Percentiles rank a stretch among this genome's conserved stretches.
Conservation (phyloP, 2,888 invertebrate species). For the Phengaris alcon region DNA sequence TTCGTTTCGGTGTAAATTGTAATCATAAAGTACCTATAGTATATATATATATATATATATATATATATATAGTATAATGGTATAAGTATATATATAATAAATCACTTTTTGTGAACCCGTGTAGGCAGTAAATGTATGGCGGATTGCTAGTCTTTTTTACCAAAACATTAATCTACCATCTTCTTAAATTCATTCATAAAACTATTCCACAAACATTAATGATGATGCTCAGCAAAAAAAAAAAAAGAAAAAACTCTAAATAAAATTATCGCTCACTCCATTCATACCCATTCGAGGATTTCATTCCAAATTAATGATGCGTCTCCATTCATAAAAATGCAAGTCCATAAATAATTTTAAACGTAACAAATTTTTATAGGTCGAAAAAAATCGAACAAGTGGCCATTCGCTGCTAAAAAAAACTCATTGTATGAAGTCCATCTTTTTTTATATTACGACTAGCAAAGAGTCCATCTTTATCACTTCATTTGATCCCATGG, state of each 20-base stretch:
- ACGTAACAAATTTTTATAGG: constrained; percentile 75
- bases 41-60: too few relatives aligned
- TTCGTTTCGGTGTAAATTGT: too few relatives aligned
- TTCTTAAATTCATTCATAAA: constrained; percentile 1
- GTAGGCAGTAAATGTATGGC: too few relatives aligned
- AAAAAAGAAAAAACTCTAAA: background rate
- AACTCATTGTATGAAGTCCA: constrained; percentile 54
- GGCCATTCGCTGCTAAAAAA: constrained; percentile 52
- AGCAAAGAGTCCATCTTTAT: constrained; percentile 51
- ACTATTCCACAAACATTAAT: background rate
- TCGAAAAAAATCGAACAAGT: constrained; percentile 48
- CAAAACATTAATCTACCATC: background rate
- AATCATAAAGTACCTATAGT: too few relatives aligned
- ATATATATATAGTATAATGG: too few relatives aligned
- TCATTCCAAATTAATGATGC: constrained; percentile 29
- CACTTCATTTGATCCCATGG: constrained; percentile 71
- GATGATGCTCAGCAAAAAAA: background rate
- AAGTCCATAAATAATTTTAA: constrained; percentile 67
- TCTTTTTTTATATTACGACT: constrained; percentile 45
- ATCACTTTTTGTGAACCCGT: too few relatives aligned
- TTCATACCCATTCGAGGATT: background rate
- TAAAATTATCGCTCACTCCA: constrained; percentile 2
- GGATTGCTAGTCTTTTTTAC: too few relatives aligned
- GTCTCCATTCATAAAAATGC: constrained; percentile 46
- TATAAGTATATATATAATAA: too few relatives aligned